Evolutionary conservation across 2,888 invertebrate species (phyloP), one percentile per base, ranked within the genome.

Genomic region (Oxytorus armatus): DNA sequence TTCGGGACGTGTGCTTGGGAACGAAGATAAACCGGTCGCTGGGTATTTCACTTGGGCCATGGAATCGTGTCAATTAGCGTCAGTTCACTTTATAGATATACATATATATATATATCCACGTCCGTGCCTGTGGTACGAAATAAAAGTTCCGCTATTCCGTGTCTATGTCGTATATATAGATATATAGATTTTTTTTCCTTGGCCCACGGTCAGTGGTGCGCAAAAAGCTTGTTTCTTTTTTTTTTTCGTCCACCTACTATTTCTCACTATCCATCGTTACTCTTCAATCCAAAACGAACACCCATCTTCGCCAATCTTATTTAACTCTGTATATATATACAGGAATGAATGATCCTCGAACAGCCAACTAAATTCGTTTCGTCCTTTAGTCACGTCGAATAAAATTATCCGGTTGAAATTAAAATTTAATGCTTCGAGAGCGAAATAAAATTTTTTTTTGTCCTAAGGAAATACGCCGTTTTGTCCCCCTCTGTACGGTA

Each of bases 11-110:
- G 68, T 42, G 44, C n/a, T 47, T 18, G 44, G 55, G 51, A 68
- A 77, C 59, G 73, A 79, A 74, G 77, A 79, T 65, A 76, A 79
- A 78, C 59, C 77, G 73, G 76, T 79, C 77, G 63, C 59, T n/a
- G n/a, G n/a, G 63, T 59, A 82, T 36, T 77, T 57, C 73, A 65
- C 63, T 72, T 44, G 72, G 72, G 55, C 65, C 63, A 75, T 68
- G 57, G 63, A 82, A 75, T 68, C 77, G 65, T 69, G 75, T 81
- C 75, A 75, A 82, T 82, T 81, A 75, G 68, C 42, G 75, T 78
- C 61, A 61, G 36, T 44, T 36, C 36, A 51, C 57, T 55, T 36
- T 42, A 44, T 47, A 21, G 66, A 44, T 72, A 44, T 65, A 18
- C 16, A 21, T 39, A 16, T 69, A 44, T 33, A 44, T 65, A 18